Base-by-base conservation (phyloP, 2,888 invertebrate genomes). In the Dascillus cervinus region DNA sequence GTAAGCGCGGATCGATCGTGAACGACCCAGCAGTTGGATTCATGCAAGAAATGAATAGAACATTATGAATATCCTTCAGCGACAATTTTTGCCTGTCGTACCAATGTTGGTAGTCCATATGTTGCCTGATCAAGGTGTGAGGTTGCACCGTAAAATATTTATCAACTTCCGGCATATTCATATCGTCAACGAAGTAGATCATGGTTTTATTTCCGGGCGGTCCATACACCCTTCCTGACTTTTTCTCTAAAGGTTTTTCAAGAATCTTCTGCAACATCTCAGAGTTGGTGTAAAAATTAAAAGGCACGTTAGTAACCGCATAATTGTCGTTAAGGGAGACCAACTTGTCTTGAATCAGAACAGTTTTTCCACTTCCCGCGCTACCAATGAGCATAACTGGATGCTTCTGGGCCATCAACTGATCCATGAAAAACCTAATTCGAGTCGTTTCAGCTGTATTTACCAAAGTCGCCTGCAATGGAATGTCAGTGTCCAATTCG, bases 131-230 rank as follows among this genome's bases (percentile, higher is more conserved):
- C 2, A 95, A 71, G 0, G 95, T 95, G 56, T 95, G 95, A 0
- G 95, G 91, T 58, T 94, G 94, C 8, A 94, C 94, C 0, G 95
- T 95, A 33, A 88, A 90, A 61, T 94, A 95, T 32, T 75, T 77
- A 62, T 95, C 95, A 2, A 94, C 92, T 68, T 91, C 91, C 0
- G 95, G 95, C 92, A 95, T 95, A 60, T 95, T 95, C 79, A 95
- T 78, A 53, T 95, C 95, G 55, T 95, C 95, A 34, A 95, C 79
- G 60, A 95, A 95, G 64, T 92, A 95, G 30, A 95, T 79, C 73
- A 95, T 81, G 11, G 76, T 78, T 63, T 92, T 91, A 56, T 77
- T 87, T n/a, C 92, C 94, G 0, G 90, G 88, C 0, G 95, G 95
- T 0, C 90, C 95, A 56, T 79, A 95, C 60, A 88, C 92, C 33